Base-by-base conservation (phyloP, 1,140 invertebrate genomes). In the Drosophila sp. region DNA sequence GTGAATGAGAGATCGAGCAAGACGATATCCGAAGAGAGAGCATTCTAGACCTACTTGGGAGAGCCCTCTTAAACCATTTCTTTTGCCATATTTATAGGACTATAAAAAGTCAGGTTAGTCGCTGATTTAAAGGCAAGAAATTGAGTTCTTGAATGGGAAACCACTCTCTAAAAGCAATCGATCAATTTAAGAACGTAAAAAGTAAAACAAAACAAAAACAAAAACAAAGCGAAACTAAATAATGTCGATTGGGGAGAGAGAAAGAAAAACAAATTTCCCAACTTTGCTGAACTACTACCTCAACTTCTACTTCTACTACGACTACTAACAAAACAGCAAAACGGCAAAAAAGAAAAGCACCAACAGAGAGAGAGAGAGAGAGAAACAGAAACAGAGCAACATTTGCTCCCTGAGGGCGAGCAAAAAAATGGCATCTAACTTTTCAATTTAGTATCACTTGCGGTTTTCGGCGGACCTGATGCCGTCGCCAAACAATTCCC, bases 361-460 rank as follows among this genome's bases (percentile, higher is more conserved):
- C 17, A 17, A 17, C 17, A 17, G 17, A 17, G 17, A 17, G 17
- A 17, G 17, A 17, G 17, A 17, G 17, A 32, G 3, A 29, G 57
- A 57, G 23, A 38, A 38, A 38, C 55, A 69, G 32, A 41, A 57
- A 33, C 27, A 40, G 10, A 50, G 44, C 44, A 50, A 50, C 44
- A 50, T 58, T 58, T 40, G 7, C 32, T 33, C 55, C 5, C 55
- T 4, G 29, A 30, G 44, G 44, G 11, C 2, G 25, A 6, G 7
- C 23, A 11, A 57, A 65, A 66, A 68, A 56, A 72, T 60, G 27
- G 67, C 60, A 64, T 69, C 75, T 70, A 83, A 83, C 79, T 79
- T 83, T 72, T 79, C 72, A 79, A 79, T 79, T 72, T 62, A 65
- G 62, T 72, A 72, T 83, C 80, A 68, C 72, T 72, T 79, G 80